phyloP scores from a whole-genome alignment of 2,113 vertebrate species.

The Serinus canaria region DNA sequence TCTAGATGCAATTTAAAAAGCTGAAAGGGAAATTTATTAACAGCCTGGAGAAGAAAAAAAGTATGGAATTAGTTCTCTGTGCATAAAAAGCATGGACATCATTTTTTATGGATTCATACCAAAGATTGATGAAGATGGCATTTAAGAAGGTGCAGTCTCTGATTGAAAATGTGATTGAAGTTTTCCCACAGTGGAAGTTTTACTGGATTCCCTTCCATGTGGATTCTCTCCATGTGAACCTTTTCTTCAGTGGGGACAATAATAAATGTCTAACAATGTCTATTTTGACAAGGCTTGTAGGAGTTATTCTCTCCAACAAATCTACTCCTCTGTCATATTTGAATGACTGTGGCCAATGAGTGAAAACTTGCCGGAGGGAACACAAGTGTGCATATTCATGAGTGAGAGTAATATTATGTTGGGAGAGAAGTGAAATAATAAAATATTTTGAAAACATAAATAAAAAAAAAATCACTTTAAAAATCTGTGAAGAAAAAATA shows the following conservation, averaged over 20 bases:
- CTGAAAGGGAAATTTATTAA: background rate
- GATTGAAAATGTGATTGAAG: constrained; percentile 42
- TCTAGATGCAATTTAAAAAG: background rate
- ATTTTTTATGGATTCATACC: constrained; percentile 35
- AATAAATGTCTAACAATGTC: background rate
- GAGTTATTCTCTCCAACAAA: constrained; percentile 9
- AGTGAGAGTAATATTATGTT: background rate
- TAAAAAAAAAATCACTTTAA: background rate
- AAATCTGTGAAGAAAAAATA: background rate
- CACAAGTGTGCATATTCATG: background rate
- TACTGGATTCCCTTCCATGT: background rate
- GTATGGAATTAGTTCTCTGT: background rate
- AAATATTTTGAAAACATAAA: background rate
- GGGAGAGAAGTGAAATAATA: background rate
- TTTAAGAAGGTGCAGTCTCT: constrained; percentile 17
- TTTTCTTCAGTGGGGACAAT: background rate
- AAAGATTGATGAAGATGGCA: constrained; percentile 50
- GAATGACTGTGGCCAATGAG: background rate
- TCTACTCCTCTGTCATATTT: background rate
- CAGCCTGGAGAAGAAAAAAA: background rate
- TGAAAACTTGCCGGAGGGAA: background rate
- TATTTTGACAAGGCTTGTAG: constrained; percentile 20
- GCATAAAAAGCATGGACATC: background rate
- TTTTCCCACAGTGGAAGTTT: constrained; percentile 49
- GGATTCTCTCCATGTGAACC: constrained; percentile 8